Conservation (phyloP, 2,797 vertebrate genomes). For the Netta rufina region DNA sequence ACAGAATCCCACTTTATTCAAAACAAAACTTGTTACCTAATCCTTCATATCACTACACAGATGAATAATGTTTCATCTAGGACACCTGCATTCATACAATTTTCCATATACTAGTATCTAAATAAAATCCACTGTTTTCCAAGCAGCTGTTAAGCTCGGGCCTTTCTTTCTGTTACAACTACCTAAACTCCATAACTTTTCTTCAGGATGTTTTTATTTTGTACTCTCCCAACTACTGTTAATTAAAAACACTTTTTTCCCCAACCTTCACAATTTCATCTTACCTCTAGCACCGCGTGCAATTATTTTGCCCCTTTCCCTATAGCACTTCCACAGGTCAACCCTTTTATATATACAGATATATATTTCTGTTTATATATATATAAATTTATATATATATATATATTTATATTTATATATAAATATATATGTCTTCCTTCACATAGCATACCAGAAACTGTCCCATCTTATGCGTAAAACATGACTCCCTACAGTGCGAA, state of each 20-base stretch:
- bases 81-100: not conserved
- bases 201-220: not conserved
- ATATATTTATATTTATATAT: too few species aligned
- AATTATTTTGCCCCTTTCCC: not conserved
- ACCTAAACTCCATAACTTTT: not conserved
- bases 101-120: not conserved
- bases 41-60: not conserved
- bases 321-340: not conserved
- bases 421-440: not conserved
- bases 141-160: not conserved
- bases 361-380: too few species aligned
- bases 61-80: fast-evolving
- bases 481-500: not conserved
- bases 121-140: not conserved
- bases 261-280: not conserved
- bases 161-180: not conserved
- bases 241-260: not conserved
- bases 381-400: too few species aligned
- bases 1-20: not conserved
- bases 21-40: not conserved
- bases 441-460: not conserved
- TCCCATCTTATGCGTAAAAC: fast-evolving
- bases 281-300: not conserved
- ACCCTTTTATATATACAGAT: not conserved
- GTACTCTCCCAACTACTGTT: not conserved